phyloP scores from a whole-genome alignment of 2,113 vertebrate genomes.

The Accipiter virgatus region DNA sequence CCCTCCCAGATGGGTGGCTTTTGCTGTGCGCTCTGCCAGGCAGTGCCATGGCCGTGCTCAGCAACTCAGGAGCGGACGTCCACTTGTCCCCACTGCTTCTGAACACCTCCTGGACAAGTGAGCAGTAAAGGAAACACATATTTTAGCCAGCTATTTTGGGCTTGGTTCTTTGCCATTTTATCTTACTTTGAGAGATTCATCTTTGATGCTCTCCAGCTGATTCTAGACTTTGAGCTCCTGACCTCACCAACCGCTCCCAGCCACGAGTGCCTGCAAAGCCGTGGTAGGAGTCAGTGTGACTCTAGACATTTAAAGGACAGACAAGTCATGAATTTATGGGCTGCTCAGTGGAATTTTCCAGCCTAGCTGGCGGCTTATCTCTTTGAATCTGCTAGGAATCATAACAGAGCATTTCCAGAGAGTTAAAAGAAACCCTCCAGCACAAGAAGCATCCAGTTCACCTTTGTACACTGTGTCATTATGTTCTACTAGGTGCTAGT shows the following conservation, averaged over 20 bases:
- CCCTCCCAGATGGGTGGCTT: background rate
- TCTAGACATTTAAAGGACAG: background rate
- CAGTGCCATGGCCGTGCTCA: fast-evolving
- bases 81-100: background rate
- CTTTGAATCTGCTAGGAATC: background rate
- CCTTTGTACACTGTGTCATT: background rate
- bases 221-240: background rate
- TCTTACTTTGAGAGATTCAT: background rate
- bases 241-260: background rate
- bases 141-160: background rate
- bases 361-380: background rate
- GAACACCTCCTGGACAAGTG: background rate
- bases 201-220: background rate
- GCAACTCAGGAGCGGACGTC: background rate
- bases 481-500: background rate
- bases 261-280: background rate
- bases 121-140: background rate
- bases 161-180: background rate
- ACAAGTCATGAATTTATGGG: background rate
- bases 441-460: background rate
- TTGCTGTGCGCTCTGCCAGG: background rate
- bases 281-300: background rate
- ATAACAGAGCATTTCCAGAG: background rate
- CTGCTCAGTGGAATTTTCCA: background rate
- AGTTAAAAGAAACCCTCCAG: background rate